Percentiles rank a stretch among this genome's conserved stretches.
phyloP scores from a whole-genome alignment of 2,113 vertebrate genomes.

The Brachyhypopomus occidentalis region DNA sequence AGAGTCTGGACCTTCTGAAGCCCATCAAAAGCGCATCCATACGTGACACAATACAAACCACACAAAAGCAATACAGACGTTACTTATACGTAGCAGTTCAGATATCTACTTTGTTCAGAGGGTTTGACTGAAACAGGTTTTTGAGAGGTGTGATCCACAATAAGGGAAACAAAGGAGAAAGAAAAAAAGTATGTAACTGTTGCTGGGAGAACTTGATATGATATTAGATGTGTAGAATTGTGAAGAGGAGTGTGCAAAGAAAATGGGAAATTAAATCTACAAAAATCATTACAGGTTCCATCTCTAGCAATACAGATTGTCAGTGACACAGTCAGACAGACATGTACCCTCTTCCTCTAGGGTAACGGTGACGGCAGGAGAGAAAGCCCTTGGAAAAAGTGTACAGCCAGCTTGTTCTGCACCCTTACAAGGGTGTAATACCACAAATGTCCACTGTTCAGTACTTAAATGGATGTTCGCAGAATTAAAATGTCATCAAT shows the following conservation, averaged over 20 bases:
- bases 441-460: background rate
- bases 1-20: background rate
- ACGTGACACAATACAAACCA: slow-evolving; percentile 34
- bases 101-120: slow-evolving; percentile 26
- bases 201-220: background rate
- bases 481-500: background rate
- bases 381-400: slow-evolving; percentile 48
- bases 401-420: slow-evolving; percentile 5
- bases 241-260: background rate
- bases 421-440: background rate
- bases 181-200: background rate
- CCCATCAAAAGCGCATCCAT: slow-evolving; percentile 33
- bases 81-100: slow-evolving; percentile 31
- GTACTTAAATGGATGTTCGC: slow-evolving; percentile 1
- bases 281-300: slow-evolving; percentile 22
- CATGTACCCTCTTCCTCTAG: slow-evolving; percentile 1
- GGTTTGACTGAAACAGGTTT: background rate
- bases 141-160: slow-evolving; percentile 11
- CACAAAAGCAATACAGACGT: slow-evolving; percentile 34
- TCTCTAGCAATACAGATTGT: slow-evolving; percentile 17
- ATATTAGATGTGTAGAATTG: too few relatives aligned
- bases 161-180: background rate
- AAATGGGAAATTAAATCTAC: background rate
- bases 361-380: slow-evolving; percentile 15
- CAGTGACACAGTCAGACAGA: slow-evolving; percentile 25